phyloP scores from a whole-genome alignment of 2,113 vertebrate genomes.

The Scomber colias region DNA sequence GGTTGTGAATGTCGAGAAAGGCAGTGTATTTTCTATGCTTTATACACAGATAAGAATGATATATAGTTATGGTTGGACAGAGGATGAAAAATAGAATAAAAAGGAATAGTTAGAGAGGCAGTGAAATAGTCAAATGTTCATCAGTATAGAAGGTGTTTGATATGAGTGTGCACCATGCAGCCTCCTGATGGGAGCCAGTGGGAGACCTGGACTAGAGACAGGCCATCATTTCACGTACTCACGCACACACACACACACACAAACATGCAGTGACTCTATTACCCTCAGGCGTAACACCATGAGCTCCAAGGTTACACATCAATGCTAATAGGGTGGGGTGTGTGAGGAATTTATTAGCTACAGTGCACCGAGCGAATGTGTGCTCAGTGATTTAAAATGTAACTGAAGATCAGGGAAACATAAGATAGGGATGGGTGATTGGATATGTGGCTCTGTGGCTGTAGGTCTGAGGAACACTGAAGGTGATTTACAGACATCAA shows the following conservation, averaged over 20 bases:
- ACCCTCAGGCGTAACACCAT: conserved; percentile 75
- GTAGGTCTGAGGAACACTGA: conserved; percentile 7
- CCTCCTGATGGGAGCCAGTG: conserved; percentile 67
- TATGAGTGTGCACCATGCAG: conserved; percentile 52
- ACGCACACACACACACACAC: conserved; percentile 27
- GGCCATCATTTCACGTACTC: conserved; percentile 34
- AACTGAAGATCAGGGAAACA: conserved; percentile 45
- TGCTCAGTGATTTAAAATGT: conserved; percentile 52
- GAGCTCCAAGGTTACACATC: conserved; percentile 81
- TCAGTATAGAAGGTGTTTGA: conserved; percentile 55
- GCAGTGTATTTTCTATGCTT: neutral
- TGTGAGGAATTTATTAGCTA: conserved; percentile 75
- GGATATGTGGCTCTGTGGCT: neutral
- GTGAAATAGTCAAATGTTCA: conserved; percentile 8
- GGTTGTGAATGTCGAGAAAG: neutral
- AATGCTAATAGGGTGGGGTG: conserved; percentile 71
- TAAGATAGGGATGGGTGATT: neutral
- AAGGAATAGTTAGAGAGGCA: conserved; percentile 4
- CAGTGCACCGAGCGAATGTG: conserved; percentile 41
- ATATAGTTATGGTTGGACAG: neutral
- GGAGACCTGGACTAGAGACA: conserved; percentile 53
- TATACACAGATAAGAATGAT: neutral
- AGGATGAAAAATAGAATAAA: neutral
- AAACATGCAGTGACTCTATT: conserved; percentile 54
- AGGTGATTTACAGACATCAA: conserved; percentile 5